These are phyloP conservation scores for Lepidothrix coronata DNA, from an alignment of 2,113 vertebrate species.

Conservation along the genomic window DNA sequence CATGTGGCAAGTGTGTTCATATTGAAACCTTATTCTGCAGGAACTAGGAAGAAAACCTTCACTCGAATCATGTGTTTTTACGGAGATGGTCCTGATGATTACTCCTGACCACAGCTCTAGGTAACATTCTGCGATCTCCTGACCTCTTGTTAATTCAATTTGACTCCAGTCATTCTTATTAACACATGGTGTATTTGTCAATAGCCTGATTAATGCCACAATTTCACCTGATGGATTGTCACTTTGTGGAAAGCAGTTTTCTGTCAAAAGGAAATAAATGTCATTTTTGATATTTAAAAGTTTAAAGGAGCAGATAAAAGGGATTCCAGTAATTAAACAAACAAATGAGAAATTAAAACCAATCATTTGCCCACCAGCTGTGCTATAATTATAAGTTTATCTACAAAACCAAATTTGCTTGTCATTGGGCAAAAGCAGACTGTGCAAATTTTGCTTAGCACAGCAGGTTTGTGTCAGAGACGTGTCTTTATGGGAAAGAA, in stretches of 20 bases:
- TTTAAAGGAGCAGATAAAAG: constrained; percentile 12
- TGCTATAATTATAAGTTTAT: background rate
- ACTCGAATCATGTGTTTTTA: background rate
- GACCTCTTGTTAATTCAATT: background rate
- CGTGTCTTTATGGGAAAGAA: no score
- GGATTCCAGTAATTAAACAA: constrained; percentile 33
- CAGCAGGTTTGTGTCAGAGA: background rate
- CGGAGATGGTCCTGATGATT: background rate
- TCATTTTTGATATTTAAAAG: constrained; percentile 11
- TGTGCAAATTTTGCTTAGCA: background rate
- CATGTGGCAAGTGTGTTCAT: background rate
- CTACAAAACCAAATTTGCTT: constrained; percentile 8
- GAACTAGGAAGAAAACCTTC: background rate
- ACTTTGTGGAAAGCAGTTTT: background rate
- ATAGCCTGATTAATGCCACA: background rate
- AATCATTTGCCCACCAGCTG: background rate
- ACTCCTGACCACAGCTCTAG: background rate
- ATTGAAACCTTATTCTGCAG: background rate
- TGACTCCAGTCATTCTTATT: background rate
- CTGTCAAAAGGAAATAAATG: constrained; percentile 3
- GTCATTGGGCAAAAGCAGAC: background rate
- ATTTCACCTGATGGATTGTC: background rate
- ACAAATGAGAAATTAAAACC: constrained; percentile 20
- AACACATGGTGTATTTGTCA: background rate
- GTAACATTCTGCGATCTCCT: background rate